phyloP scores from a whole-genome alignment of 2,797 vertebrate species.

The Sandelia bainsii region DNA sequence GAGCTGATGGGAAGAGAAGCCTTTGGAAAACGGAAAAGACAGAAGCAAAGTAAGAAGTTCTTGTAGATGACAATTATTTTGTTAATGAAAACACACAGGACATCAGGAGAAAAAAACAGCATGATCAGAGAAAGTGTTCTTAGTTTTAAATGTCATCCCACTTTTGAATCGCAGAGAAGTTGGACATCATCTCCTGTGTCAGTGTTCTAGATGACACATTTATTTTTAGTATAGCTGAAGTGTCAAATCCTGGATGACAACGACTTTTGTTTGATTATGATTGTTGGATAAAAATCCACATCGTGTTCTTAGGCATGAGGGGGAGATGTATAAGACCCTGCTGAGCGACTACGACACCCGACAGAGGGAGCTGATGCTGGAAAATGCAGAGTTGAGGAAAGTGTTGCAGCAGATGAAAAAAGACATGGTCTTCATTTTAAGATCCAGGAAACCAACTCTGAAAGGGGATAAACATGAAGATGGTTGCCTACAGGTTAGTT shows the following conservation, averaged over 20 bases:
- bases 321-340: slow-evolving; percentile 94
- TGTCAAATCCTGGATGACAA: neutral
- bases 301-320: slow-evolving; percentile 88
- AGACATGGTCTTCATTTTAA: slow-evolving; percentile 93
- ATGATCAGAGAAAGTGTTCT: neutral
- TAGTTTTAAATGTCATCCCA: neutral
- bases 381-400: slow-evolving; percentile 95
- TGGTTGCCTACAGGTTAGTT: slow-evolving; percentile 76
- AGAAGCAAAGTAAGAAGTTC: slow-evolving; percentile 88
- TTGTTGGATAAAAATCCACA: neutral
- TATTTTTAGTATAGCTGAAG: slow-evolving; percentile 15
- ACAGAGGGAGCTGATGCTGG: slow-evolving; percentile 91
- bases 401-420: slow-evolving; percentile 97
- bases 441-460: slow-evolving; percentile 84
- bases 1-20: slow-evolving; percentile 94
- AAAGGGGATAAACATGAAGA: slow-evolving; percentile 86
- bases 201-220: slow-evolving; percentile 32
- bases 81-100: neutral
- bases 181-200: neutral
- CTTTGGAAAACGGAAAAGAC: slow-evolving; percentile 96
- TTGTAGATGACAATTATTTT: neutral
- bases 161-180: slow-evolving; percentile 4
- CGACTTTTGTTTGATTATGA: neutral
- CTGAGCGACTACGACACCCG: slow-evolving; percentile 91
- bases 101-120: neutral